phyloP scores from a whole-genome alignment of 1,140 invertebrate species.

The Hyposmocoma kahamanoa region DNA sequence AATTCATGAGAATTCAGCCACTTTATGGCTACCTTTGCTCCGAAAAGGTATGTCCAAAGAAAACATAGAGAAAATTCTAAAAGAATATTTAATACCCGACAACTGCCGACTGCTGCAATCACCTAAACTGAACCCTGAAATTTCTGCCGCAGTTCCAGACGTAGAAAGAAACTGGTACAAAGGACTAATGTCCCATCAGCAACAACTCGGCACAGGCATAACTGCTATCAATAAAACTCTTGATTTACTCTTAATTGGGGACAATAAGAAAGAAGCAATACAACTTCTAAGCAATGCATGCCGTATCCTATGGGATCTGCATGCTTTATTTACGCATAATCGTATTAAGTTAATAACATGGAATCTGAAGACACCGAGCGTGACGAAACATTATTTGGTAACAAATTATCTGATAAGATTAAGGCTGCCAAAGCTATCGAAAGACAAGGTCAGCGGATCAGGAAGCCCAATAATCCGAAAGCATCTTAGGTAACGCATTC shows the following conservation, averaged over 20 bases:
- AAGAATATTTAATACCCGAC: conserved; percentile 15
- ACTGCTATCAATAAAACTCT: conserved; percentile 14
- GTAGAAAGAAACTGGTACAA: conserved; percentile 16
- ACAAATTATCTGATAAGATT: neutral
- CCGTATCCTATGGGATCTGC: neutral
- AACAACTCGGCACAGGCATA: conserved; percentile 20
- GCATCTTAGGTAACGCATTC: neutral
- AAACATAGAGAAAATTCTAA: conserved; percentile 14
- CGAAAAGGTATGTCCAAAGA: conserved; percentile 16
- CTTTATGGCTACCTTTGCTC: conserved; percentile 12
- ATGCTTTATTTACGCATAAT: neutral
- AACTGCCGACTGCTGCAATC: conserved; percentile 21
- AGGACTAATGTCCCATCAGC: conserved; percentile 12
- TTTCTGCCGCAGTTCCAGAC: conserved; percentile 18
- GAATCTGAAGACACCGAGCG: neutral
- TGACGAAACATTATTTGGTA: conserved; percentile 1
- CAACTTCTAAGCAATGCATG: neutral
- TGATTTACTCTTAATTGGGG: conserved; percentile 1
- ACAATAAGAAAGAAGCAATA: neutral
- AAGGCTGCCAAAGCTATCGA: neutral
- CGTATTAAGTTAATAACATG: neutral
- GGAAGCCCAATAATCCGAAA: neutral
- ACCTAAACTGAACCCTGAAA: conserved; percentile 19
- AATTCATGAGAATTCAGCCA: conserved; percentile 13
- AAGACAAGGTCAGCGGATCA: neutral